Evolutionary conservation across 2,113 vertebrate species (phyloP).

Genomic region (Rhineura floridana): DNA sequence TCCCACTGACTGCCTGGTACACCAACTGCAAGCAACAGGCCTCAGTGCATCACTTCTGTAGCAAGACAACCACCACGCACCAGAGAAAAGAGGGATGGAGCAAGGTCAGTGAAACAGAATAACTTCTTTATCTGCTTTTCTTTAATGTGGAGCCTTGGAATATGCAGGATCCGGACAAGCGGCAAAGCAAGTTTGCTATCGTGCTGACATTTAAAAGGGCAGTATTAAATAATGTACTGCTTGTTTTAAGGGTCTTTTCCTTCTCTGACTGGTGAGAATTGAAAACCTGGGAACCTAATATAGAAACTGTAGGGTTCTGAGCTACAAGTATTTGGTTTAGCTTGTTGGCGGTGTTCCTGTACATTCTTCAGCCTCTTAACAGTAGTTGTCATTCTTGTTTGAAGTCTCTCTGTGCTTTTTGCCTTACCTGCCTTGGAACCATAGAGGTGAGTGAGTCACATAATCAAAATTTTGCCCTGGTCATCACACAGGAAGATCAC

Average conservation of each 20-base stretch:
- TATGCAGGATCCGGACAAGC: constrained; percentile 45
- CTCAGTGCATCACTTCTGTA: constrained; percentile 11
- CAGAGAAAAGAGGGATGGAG: constrained; percentile 62
- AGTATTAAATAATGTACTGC: not conserved
- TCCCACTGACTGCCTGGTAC: constrained; percentile 13
- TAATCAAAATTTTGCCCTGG: not conserved
- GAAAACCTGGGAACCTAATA: not conserved
- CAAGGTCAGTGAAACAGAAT: constrained; percentile 72
- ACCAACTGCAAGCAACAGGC: not conserved
- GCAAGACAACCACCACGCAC: not conserved
- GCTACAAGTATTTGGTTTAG: not conserved
- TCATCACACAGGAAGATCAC: not conserved
- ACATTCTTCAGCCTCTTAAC: not conserved
- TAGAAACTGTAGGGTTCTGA: not conserved
- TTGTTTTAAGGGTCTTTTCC: not conserved
- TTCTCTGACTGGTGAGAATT: not conserved
- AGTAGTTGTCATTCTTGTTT: not conserved
- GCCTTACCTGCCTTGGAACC: not conserved
- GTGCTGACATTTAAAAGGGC: constrained; percentile 41
- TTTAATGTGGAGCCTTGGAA: constrained; percentile 18
- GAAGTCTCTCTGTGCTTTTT: not conserved
- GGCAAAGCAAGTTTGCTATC: constrained; percentile 42
- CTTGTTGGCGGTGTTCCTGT: not conserved
- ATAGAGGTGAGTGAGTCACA: not conserved
- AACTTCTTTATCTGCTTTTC: constrained; percentile 42